phyloP scores from a whole-genome alignment of 2,888 invertebrate genomes.

The Meta bourneti region DNA sequence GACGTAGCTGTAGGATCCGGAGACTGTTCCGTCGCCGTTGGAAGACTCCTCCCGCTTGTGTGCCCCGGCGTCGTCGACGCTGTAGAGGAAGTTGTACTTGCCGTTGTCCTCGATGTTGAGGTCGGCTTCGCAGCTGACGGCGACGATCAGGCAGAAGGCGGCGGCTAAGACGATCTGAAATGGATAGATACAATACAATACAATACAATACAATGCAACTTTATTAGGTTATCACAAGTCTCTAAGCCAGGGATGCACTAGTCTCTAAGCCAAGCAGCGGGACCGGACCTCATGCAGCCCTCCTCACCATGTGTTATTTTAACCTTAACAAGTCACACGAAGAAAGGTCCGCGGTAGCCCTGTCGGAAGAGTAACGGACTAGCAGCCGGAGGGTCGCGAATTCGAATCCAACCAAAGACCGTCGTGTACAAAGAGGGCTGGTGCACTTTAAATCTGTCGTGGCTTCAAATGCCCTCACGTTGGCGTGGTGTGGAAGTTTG shows the following conservation, averaged over 20 bases:
- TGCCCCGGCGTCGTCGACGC: slow-evolving; percentile 52
- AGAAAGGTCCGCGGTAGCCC: too few relatives aligned
- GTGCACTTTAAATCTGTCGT: too few relatives aligned
- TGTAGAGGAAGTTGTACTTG: slow-evolving; percentile 71
- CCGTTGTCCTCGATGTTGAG: slow-evolving; percentile 68
- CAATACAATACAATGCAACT: neutral
- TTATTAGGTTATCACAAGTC: neutral
- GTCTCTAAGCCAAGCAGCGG: neutral
- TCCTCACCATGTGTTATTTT: too few relatives aligned
- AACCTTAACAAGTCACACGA: too few relatives aligned
- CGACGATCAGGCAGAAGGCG: slow-evolving; percentile 47
- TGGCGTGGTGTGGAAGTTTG: too few relatives aligned
- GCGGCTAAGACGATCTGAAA: slow-evolving; percentile 19
- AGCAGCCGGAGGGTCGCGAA: too few relatives aligned
- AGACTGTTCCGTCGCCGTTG: slow-evolving; percentile 61
- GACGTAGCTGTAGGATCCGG: slow-evolving; percentile 74
- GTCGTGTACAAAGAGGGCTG: too few relatives aligned
- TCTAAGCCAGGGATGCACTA: neutral
- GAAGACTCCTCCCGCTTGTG: slow-evolving; percentile 61
- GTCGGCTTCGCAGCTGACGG: slow-evolving; percentile 49
- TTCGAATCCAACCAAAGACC: too few relatives aligned
- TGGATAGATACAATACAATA: neutral
- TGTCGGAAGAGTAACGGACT: too few relatives aligned
- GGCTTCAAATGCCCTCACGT: too few relatives aligned
- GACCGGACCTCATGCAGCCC: neutral